Evolutionary conservation across 2,113 vertebrate genomes (phyloP).

Genomic region (Chaetodon trifascialis): DNA sequence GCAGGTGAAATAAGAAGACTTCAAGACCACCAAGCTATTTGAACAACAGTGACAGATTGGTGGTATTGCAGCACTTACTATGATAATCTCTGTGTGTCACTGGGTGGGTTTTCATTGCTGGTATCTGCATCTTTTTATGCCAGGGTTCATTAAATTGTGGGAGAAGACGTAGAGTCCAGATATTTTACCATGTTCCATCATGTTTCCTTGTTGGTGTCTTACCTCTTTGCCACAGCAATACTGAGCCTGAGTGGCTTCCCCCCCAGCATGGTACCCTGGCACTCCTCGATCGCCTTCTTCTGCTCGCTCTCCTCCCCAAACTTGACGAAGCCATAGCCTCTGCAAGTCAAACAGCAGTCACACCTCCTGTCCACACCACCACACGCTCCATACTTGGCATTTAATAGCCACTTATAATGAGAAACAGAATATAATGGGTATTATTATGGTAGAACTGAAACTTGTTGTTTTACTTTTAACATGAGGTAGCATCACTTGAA

Average conservation of each 20-base stretch:
- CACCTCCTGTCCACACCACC: constrained; percentile 8
- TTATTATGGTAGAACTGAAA: constrained; percentile 89
- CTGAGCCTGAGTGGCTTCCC: constrained; percentile 92
- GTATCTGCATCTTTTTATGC: no score
- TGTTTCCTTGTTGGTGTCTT: background rate
- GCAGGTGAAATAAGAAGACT: no score
- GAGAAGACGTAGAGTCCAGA: no score
- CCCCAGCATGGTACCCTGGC: constrained; percentile 90
- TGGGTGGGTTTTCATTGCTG: no score
- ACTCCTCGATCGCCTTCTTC: constrained; percentile 94
- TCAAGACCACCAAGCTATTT: no score
- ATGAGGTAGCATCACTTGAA: constrained; percentile 91
- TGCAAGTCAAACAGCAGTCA: constrained; percentile 80
- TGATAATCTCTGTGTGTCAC: no score
- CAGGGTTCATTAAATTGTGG: background rate
- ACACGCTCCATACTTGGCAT: constrained; percentile 73
- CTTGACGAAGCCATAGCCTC: constrained; percentile 94
- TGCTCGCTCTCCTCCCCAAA: constrained; percentile 93
- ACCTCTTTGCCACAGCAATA: constrained; percentile 93
- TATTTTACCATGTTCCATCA: background rate
- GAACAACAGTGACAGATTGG: no score
- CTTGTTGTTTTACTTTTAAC: constrained; percentile 90
- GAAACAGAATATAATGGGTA: constrained; percentile 83
- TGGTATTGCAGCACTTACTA: no score
- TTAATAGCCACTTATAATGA: constrained; percentile 79